Evolutionary conservation across 2,113 vertebrate genomes (phyloP), one percentile per base, ranked within the genome.

Genomic region (Cercopithecus mona): DNA sequence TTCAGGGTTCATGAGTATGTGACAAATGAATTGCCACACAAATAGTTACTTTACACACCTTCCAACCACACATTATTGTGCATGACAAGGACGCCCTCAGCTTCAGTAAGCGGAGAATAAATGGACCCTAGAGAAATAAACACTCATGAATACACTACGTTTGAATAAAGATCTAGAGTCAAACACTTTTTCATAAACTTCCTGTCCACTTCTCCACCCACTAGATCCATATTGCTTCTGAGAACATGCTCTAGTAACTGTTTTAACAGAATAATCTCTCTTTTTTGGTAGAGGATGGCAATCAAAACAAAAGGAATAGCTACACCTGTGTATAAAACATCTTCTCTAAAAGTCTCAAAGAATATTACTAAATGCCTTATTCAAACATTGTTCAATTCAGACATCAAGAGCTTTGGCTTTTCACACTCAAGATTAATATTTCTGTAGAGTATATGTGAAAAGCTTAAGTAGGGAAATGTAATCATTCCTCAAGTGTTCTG

Each of bases 401-500:
- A 55, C 20, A 70, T 57, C 73, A 80, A 59, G 32, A 81, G 57
- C 23, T 91, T 68, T 68, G 55, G 40, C 70, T 89, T 92, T 90
- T 93, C 80, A 68, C 4, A n/a, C 50, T 80, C 45, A 87, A 88
- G 70, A 91, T 61, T 70, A 83, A 90, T 79, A 88, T 96, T 89
- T 80, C 85, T 80, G 14, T 52, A 45, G 38, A 93, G 40, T 22
- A 81, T 78, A 72, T 95, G 48, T 85, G 83, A 83, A 90, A 91
- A 76, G 72, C 35, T 22, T 59, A 85, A 66, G 25, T 57, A 91
- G n/a, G 52, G 52, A 81, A 79, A 92, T 59, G 27, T 25, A n/a
- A 93, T 70, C 40, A 43, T 84, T 90, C 40, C 25, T 70, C 86
- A 80, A 70, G 73, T 40, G 1, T 88, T 30, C 78, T 76, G 17